Evolutionary conservation across 53 echinoderm and acorn worm genomes (phyloP), one percentile per base, ranked within the genome.

Genomic region (Holothuria scabra): DNA sequence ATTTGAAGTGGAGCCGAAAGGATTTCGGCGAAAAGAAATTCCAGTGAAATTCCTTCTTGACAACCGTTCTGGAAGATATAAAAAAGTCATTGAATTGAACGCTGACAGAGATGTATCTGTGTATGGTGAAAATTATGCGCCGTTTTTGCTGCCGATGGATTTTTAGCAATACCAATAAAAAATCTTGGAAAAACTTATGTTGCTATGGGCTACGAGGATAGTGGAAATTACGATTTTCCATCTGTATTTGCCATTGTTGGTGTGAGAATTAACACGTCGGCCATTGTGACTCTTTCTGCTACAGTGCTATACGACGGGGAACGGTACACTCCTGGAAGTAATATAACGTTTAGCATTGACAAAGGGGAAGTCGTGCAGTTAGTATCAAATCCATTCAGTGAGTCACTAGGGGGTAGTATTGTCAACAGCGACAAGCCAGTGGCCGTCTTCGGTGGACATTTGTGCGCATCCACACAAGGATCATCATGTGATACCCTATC

Each of bases 401-500:
- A 74, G 11, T 88, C 84, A 44, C 41, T 91, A 4, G 84, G 88
- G 11, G 91, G 91, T 14, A 91, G 88, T 34, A 72, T 85, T 12
- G 57, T 91, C 65, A 81, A 88, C 61, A 59, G 80, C 62, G 66
- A 88, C 82, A 91, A 85, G 65, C 85, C 88, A 30, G 55, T 91
- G 7, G 76, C 88, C 16, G 85, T 82, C 25, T 91, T 88, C 33
- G 66, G 84, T 62, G 88, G 91, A 25, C 78, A 80, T 46, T 38
- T 80, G 46, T 91, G 91, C 38, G 85, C 38, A 52, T 13, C 28
- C 3, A 88, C 85, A 16, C 78, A 71, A 12, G 65, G 69, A 1
- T 88, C 91, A 16, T 8, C 34, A 24, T 91, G 91, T 79, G 88
- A 91, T 56, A 80, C 59, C 2, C 46, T 88, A 32, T 60, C 67